A percentile compares a stretch with the other conserved stretches of the same genome.
phyloP scores from a whole-genome alignment of 2,888 invertebrate genomes.

The Dendrolimus houi region DNA sequence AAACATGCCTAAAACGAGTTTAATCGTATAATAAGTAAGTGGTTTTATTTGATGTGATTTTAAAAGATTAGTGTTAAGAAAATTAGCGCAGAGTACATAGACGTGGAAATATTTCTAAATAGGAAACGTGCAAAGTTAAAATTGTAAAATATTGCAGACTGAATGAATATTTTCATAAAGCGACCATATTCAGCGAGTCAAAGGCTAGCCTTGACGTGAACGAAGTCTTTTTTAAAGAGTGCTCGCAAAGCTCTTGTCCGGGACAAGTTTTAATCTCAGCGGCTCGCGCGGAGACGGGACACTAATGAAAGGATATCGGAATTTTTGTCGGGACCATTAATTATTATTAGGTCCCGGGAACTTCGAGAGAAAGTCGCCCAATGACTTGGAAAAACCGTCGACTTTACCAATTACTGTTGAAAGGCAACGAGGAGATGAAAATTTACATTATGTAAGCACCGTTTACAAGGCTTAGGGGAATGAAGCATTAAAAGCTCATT shows the following conservation, averaged over 20 bases:
- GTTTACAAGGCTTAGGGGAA: background rate
- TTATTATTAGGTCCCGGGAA: constrained; percentile 69
- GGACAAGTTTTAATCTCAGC: constrained; percentile 71
- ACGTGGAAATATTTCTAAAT: too few relatives aligned
- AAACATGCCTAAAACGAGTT: too few relatives aligned
- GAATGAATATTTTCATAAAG: constrained; percentile 29
- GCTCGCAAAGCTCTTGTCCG: constrained; percentile 40
- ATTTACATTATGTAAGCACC: constrained; percentile 26
- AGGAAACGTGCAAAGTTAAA: too few relatives aligned
- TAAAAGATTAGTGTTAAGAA: too few relatives aligned
- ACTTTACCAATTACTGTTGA: constrained; percentile 56
- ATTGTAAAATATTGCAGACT: background rate
- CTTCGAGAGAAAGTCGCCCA: constrained; percentile 47
- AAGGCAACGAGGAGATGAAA: constrained; percentile 35
- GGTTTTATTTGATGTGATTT: too few relatives aligned
- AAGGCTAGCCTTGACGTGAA: constrained; percentile 33
- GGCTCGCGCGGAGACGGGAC: constrained; percentile 46
- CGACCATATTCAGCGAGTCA: constrained; percentile 42
- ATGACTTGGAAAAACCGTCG: constrained; percentile 66
- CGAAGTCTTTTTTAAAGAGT: constrained; percentile 45
- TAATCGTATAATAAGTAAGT: too few relatives aligned
- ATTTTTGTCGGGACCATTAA: constrained; percentile 68
- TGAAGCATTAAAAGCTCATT: background rate
- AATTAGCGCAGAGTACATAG: too few relatives aligned
- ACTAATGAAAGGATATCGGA: constrained; percentile 75